Conservation (phyloP, 2,113 vertebrate species). For the Laticauda colubrina region DNA sequence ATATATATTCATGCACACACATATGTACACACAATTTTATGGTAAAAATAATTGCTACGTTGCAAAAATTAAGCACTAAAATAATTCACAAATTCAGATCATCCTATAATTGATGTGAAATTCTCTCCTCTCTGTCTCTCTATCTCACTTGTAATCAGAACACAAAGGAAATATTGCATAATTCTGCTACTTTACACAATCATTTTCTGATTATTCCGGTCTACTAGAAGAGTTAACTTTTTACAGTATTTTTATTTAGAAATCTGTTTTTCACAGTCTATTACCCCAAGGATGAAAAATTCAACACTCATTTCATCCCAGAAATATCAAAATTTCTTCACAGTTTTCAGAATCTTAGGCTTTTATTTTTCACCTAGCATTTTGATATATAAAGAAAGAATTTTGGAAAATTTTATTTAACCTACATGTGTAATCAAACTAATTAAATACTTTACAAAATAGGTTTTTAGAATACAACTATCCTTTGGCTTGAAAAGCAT, state of each 20-base stretch:
- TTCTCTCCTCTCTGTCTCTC: not conserved
- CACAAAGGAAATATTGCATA: constrained; percentile 1
- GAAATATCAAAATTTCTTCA: not conserved
- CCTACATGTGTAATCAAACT: not conserved
- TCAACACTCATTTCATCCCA: not conserved
- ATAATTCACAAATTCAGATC: constrained; percentile 12
- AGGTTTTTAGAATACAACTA: not conserved
- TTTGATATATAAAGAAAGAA: not conserved
- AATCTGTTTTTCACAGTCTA: not conserved
- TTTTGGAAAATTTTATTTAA: not conserved
- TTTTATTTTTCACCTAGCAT: not conserved
- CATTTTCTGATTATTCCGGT: not conserved
- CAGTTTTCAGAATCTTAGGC: not conserved
- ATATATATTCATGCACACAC: constrained; percentile 44
- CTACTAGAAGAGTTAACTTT: not conserved
- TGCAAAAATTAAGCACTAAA: constrained; percentile 50
- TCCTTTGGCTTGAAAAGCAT: not conserved
- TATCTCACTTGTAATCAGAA: not conserved
- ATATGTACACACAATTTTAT: not conserved
- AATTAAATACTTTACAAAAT: too few relatives aligned
- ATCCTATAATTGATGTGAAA: not conserved
- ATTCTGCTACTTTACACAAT: constrained; percentile 8
- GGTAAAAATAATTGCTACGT: constrained; percentile 38
- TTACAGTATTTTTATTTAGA: not conserved
- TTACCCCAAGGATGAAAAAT: not conserved